Base-by-base conservation (phyloP, 2,888 invertebrate genomes). In the Melipona bicolor region DNA sequence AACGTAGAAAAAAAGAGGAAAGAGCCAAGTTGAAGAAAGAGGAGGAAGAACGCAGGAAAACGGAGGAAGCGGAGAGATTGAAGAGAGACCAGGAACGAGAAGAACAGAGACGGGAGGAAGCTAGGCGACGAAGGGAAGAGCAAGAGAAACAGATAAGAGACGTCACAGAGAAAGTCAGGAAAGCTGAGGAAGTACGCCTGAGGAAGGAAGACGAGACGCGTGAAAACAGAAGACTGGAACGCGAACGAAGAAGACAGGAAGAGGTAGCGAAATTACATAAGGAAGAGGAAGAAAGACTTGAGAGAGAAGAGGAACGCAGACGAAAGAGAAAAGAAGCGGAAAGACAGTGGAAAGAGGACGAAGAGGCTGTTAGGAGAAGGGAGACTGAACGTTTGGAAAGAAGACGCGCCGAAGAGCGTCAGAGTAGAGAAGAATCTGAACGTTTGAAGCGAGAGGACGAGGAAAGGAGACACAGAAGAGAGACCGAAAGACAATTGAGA, bases 311-410 rank as follows among this genome's bases (percentile, higher is more conserved):
- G n/a, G 82, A 86, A 13, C 79, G 84, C 4, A 67, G 83, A 77
- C 81, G 77, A 64, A 82, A 77, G 24, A 86, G 86, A 27, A 79
- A 83, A 43, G 77, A 82, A 75, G 85, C 79, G 17, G 83, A 83
- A 50, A 87, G 50, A 36, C 83, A 87, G 4, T 62, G 81, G 67
- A 87, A 62, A 49, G 76, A 87, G 49, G 81, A 86, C 21, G 80
- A 88, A 49, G 88, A 91, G 52, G 84, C 79, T 21, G 71, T 74
- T 2, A 71, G 74, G 9, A 79, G 50, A 73, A 85, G 75, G 24
- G 87, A 85, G 78, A 95, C 89, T 90, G 95, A 87, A 56, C 94
- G 93, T 49, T 93, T 94, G 3, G 94, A 95, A 11, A 92, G 92
- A 65, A 94, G 93, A 76, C 93, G 93, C 24, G 93, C 90, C 86